Evolutionary conservation across 2,888 invertebrate genomes (phyloP), one percentile per base, ranked within the genome.

Genomic region (Stratiomys singularior): DNA sequence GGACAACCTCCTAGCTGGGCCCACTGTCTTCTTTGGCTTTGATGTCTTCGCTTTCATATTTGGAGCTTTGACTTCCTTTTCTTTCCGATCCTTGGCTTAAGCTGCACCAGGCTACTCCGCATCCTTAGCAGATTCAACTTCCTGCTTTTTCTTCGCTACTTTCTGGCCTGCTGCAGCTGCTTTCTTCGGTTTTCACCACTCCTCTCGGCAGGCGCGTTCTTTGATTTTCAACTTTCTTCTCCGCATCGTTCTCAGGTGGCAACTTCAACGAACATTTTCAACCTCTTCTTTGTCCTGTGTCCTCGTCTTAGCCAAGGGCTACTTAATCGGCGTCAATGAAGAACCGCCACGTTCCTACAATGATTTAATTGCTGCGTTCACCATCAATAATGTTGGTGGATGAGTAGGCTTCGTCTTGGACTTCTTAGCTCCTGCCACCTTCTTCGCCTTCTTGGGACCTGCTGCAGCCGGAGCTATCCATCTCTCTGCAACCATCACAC

Each of bases 271-370:
- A 82, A 56, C 82, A 81, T 90, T 91, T 79, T 90, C 90, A 0
- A 88, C 88, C 82, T 91, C 91, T 9, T 91, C 88, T 81, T 89
- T 90, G 88, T 91, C 91, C 78, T 88, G 89, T 15, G 88, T 86
- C 5, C n/a, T n/a, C n/a, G n/a, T n/a, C n/a, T n/a, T n/a, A n/a
- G 88, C 85, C 77, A 92, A 88, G 84, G 90, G 92, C 82, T 92
- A 92, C 84, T 91, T 92, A 15, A 80, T 80, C 0, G 86, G 86
- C 84, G 84, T 88, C 81, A 85, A 84, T 0, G 90, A 90, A 0
- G 90, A 91, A 30, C 92, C 92, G 78, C 89, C 89, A 23, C 90
- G 88, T 82, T 90, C 89, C 81, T 89, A 88, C 80, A 90, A 82
- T 76, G 85, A 85, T 80, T 85, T 85, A 76, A 90, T 89, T 7